Evolutionary conservation across 2,888 invertebrate genomes (phyloP).

Genomic region (Parochlus steinenii): DNA sequence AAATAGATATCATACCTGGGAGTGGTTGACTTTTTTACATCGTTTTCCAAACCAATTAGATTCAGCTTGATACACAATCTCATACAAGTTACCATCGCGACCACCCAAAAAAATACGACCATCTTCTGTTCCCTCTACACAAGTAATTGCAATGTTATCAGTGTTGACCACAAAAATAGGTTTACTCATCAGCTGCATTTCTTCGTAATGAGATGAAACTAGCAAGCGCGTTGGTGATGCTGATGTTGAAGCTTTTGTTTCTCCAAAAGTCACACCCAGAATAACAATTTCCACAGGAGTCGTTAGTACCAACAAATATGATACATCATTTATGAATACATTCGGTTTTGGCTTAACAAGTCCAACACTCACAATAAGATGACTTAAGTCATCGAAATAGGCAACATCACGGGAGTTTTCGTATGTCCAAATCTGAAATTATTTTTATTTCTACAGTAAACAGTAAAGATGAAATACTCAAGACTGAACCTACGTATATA

Average conservation of each 20-base stretch:
- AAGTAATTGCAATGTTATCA: slow-evolving; percentile 71
- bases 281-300: slow-evolving; percentile 86
- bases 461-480: too few species aligned
- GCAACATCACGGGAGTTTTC: slow-evolving; percentile 90
- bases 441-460: not conserved
- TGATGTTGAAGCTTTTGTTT: slow-evolving; percentile 21
- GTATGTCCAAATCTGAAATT: slow-evolving; percentile 62
- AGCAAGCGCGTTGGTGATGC: slow-evolving; percentile 17
- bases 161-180: slow-evolving; percentile 88
- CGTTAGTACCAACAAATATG: slow-evolving; percentile 76
- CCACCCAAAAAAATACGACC: slow-evolving; percentile 92
- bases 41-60: slow-evolving; percentile 89
- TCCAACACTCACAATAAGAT: slow-evolving; percentile 87
- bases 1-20: too few species aligned
- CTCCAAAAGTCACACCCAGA: slow-evolving; percentile 25
- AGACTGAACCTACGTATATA: slow-evolving; percentile 51
- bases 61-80: slow-evolving; percentile 85
- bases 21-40: slow-evolving; percentile 89
- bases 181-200: slow-evolving; percentile 84
- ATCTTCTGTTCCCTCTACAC: slow-evolving; percentile 59
- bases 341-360: slow-evolving; percentile 74
- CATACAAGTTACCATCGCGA: slow-evolving; percentile 86
- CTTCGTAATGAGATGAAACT: slow-evolving; percentile 31
- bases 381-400: slow-evolving; percentile 88
- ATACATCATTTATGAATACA: slow-evolving; percentile 80